Percentiles rank a stretch among this genome's conserved stretches.
Conservation (phyloP, 2,113 vertebrate genomes). For the Anarrhichthys ocellatus region DNA sequence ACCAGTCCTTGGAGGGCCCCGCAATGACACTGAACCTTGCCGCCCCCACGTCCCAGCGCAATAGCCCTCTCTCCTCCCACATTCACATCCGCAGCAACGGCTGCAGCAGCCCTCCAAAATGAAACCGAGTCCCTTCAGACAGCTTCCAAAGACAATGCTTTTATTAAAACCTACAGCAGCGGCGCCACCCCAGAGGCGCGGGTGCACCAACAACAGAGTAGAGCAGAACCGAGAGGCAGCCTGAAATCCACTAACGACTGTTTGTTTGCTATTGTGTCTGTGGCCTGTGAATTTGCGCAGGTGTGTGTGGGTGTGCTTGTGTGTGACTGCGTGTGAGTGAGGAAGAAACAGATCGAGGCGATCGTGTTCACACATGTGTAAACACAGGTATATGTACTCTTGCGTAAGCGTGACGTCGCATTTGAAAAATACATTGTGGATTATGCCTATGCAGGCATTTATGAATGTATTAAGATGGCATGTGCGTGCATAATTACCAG, state of each 20-base stretch:
- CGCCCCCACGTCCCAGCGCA: slow-evolving; percentile 80
- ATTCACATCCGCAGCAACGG: slow-evolving; percentile 60
- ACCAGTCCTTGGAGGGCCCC: slow-evolving; percentile 70
- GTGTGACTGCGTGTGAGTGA: neutral
- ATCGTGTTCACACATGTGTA: slow-evolving; percentile 4
- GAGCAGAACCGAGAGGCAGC: slow-evolving; percentile 70
- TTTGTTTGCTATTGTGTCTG: slow-evolving; percentile 74
- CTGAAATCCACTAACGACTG: slow-evolving; percentile 79
- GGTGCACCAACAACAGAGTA: slow-evolving; percentile 67
- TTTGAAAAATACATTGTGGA: slow-evolving; percentile 13
- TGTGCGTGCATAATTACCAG: slow-evolving; percentile 41
- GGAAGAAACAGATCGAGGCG: slow-evolving; percentile 14
- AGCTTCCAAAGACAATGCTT: slow-evolving; percentile 85
- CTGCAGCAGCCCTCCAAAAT: slow-evolving; percentile 77
- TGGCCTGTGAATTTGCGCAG: slow-evolving; percentile 45
- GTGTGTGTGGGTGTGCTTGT: slow-evolving; percentile 20
- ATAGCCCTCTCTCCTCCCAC: slow-evolving; percentile 80
- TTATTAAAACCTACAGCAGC: slow-evolving; percentile 86
- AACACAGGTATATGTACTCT: slow-evolving; percentile 22
- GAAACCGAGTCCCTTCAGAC: slow-evolving; percentile 81
- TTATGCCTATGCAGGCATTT: slow-evolving; percentile 46
- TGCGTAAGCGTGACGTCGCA: slow-evolving; percentile 9
- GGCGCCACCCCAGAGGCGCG: slow-evolving; percentile 74
- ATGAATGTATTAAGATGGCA: slow-evolving; percentile 35
- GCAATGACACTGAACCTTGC: slow-evolving; percentile 80